A percentile compares a stretch with the other conserved stretches of the same genome.
These are phyloP conservation scores for Caenorhabditis latens DNA, from an alignment of 1,140 invertebrate genomes.

Conservation along the genomic window DNA sequence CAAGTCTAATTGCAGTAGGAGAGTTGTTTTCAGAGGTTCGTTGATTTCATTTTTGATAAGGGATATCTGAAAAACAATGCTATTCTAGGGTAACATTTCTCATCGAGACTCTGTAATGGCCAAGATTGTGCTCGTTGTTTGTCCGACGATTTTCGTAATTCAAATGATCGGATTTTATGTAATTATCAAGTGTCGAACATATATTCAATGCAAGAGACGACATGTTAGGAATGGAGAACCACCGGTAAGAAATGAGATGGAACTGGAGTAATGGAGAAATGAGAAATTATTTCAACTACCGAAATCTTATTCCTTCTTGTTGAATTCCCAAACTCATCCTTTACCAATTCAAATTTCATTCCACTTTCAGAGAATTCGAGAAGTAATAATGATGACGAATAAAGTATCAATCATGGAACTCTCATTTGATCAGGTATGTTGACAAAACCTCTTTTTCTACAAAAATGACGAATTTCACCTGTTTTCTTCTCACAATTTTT, in stretches of 20 bases:
- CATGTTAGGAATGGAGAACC: slow-evolving; percentile 43
- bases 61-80: background rate
- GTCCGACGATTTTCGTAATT: slow-evolving; percentile 32
- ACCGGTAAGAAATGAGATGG: background rate
- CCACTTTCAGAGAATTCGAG: slow-evolving; percentile 41
- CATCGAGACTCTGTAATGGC: slow-evolving; percentile 18
- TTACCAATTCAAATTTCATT: background rate
- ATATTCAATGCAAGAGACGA: slow-evolving; percentile 48
- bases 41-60: background rate
- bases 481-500: background rate
- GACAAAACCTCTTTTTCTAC: background rate
- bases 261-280: background rate
- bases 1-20: slow-evolving; percentile 25
- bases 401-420: slow-evolving; percentile 48
- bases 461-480: background rate
- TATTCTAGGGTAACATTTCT: slow-evolving; percentile 20
- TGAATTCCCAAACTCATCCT: too few relatives aligned
- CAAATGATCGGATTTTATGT: slow-evolving; percentile 46
- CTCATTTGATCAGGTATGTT: slow-evolving; percentile 29
- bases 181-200: background rate
- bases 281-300: too few relatives aligned
- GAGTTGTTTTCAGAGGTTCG: slow-evolving; percentile 42
- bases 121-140: slow-evolving; percentile 29
- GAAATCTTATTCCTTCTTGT: too few relatives aligned
- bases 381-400: slow-evolving; percentile 40